A percentile compares a stretch with the other conserved stretches of the same genome.
phyloP scores from a whole-genome alignment of 2,113 vertebrate genomes.

The Phrynosoma blainvillii region DNA sequence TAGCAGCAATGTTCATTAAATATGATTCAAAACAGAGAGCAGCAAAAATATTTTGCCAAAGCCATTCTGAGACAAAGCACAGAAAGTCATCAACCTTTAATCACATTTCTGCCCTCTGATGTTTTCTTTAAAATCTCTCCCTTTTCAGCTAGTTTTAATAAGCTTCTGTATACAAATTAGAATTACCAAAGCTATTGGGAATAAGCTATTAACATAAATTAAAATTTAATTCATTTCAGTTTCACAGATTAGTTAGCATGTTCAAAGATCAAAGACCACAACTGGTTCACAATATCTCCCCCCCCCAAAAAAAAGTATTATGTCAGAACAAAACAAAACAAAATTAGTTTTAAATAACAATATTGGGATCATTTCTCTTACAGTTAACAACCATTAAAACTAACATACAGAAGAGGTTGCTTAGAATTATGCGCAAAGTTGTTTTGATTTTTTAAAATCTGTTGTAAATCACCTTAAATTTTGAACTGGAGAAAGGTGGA shows the following conservation, averaged over 20 bases:
- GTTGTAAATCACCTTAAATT: too few species aligned
- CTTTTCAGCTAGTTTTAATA: not conserved
- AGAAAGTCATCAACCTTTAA: not conserved
- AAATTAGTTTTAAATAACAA: not conserved
- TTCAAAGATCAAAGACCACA: too few species aligned
- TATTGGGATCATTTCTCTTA: not conserved
- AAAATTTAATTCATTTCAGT: not conserved
- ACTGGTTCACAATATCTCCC: too few species aligned
- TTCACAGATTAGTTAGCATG: not conserved
- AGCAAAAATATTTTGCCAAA: not conserved
- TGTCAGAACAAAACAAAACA: not conserved
- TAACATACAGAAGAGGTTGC: not conserved
- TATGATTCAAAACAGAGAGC: not conserved
- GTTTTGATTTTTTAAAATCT: not conserved
- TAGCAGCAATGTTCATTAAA: not conserved
- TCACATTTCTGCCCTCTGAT: not conserved
- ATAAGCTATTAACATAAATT: not conserved
- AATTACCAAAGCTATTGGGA: not conserved
- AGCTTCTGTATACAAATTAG: not conserved
- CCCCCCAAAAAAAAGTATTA: not conserved
- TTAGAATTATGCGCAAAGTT: not conserved
- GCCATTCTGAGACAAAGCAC: not conserved
- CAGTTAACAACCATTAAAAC: not conserved
- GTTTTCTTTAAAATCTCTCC: not conserved
- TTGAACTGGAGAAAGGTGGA: too few species aligned